Evolutionary conservation across 2,113 vertebrate genomes (phyloP), one percentile per base, ranked within the genome.

Genomic region (Candoia aspera): DNA sequence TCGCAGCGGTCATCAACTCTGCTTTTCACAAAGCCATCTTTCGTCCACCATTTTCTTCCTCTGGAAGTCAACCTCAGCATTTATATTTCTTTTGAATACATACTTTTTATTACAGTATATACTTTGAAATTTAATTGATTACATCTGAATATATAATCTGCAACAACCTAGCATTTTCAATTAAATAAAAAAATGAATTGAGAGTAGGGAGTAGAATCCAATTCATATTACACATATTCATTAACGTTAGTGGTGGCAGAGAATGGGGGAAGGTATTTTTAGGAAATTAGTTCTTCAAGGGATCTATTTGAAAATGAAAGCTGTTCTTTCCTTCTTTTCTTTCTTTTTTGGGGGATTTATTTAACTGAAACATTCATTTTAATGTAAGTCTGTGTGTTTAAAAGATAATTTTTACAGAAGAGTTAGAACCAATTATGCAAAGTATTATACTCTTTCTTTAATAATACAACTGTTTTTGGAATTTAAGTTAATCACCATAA

Each of bases 401-500:
- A 90, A 95, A 94, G 86, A 64, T 79, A 79, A 23, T 84, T 96
- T 95, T 87, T 96, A 57, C 90, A 93, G 89, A 42, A 93, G 46
- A 62, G 79, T 87, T 88, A 94, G 86, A 93, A 83, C 12, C 89
- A 93, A 87, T 95, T 95, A 46, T 23, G 84, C 84, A 91, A 91
- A 37, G 12, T 53, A 62, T 64, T 88, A 90, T 91, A 55, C 79
- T 88, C 23, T 91, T 37, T 94, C n/a, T 42, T 89, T 93, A 95
- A 94, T 92, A 73, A 89, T 68, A 93, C 53, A 93, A 83, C n/a
- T 93, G 91, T 86, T 58, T 93, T 53, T 94, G 92, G 64, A 94
- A 91, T 95, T 94, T 93, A 93, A 93, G 42, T 93, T 95, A 94
- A 95, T 93, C 93, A 62, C 46, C 84, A 83, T 91, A 93, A 94